Base-by-base conservation (phyloP, 2,888 invertebrate genomes). In the Taenaris catops region DNA sequence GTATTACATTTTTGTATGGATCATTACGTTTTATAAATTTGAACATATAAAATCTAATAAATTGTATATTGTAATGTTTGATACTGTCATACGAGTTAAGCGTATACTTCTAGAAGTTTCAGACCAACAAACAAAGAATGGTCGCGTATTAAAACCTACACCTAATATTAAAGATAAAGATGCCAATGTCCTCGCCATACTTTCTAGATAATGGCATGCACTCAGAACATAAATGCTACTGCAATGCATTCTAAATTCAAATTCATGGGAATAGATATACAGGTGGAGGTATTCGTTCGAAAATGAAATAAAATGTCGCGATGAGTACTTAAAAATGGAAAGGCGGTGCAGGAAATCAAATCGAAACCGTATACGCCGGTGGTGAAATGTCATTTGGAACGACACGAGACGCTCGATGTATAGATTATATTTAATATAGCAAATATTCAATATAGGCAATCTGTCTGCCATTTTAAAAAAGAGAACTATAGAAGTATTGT, bases 271-370 rank as follows among this genome's bases (percentile, higher is more conserved):
- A 11, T 11, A 20, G 8, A 20, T 12, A 8, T 5, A 14, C 18
- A 11, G 20, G 10, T 18, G 11, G 6, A 20, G 20, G 27, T 32
- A 26, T 47, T 26, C 36, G 35, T 32, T 34, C 14, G 43, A 41
- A 46, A 46, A 42, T 45, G 63, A 63, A 71, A 74, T 75, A 62
- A 58, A 57, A 57, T 58, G 51, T 64, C 56, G 60, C 66, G 69
- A 78, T 75, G 78, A 75, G 75, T 75, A 74, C 64, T 78, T 76
- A 76, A 76, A 75, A 73, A 73, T 71, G 69, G 50, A 72, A 74
- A 61, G 57, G 53, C 50, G 54, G 41, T 59, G 62, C 54, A 60
- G 62, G 67, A 71, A 76, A 76, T 74, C 71, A 65, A 75, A 74
- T 76, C 65, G 76, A 67, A 67, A 69, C 57, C 65, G 61, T 63